These are phyloP conservation scores for Lithosia quadra DNA, from an alignment of 2,888 invertebrate genomes.

Conservation along the genomic window DNA sequence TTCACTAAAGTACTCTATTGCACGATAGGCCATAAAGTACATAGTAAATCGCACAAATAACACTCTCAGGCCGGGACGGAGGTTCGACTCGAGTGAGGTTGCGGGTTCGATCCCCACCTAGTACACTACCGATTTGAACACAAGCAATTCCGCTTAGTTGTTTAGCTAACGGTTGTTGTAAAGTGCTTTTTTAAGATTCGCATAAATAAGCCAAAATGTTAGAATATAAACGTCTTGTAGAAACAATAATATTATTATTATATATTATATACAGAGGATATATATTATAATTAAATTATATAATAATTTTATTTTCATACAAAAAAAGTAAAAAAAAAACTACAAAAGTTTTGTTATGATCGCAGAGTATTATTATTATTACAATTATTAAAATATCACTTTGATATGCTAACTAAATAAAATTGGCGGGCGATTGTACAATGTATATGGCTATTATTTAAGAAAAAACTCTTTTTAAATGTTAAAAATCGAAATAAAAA, in stretches of 20 bases:
- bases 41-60: not conserved
- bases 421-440: constrained; percentile 55
- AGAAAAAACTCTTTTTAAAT: not conserved
- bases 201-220: constrained; percentile 36
- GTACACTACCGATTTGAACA: not conserved
- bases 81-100: constrained; percentile 1
- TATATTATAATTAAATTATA: constrained; percentile 7
- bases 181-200: constrained; percentile 9
- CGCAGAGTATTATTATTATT: constrained; percentile 35
- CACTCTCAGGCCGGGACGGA: constrained; percentile 4
- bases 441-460: constrained; percentile 25
- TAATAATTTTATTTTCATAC: constrained; percentile 16
- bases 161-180: not conserved
- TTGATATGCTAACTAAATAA: constrained; percentile 38
- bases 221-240: constrained; percentile 8
- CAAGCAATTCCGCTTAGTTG: not conserved
- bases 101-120: constrained; percentile 1
- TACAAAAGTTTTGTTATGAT: constrained; percentile 32
- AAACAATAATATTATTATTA: constrained; percentile 22
- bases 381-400: constrained; percentile 37
- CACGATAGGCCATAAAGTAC: not conserved
- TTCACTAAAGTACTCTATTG: constrained; percentile 1
- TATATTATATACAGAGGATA: constrained; percentile 14
- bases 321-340: constrained; percentile 5
- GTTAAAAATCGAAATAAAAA: not conserved